These are phyloP conservation scores for Aelia acuminata DNA, from an alignment of 2,888 invertebrate genomes.

Conservation along the genomic window DNA sequence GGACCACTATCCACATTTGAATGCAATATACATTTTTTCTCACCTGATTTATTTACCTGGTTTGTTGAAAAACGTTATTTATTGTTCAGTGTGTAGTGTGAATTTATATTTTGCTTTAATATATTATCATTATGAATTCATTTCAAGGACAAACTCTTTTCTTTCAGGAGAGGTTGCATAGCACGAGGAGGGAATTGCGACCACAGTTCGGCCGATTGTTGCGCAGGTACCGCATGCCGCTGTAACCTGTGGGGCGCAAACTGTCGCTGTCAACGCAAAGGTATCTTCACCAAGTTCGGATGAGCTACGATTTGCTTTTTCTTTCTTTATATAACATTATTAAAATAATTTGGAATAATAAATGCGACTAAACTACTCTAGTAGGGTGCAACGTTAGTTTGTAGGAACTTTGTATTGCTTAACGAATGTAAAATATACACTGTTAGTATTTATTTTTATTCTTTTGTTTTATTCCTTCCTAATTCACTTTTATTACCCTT, in stretches of 20 bases:
- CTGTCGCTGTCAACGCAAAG: constrained; percentile 89
- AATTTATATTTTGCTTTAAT: too few species aligned
- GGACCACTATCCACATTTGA: too few species aligned
- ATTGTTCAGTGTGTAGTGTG: too few species aligned
- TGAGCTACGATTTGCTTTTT: constrained; percentile 11
- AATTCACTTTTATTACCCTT: too few species aligned
- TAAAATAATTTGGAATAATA: background rate
- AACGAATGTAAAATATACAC: constrained; percentile 14
- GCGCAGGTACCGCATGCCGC: constrained; percentile 87
- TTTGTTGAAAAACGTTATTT: too few species aligned
- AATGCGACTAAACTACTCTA: background rate
- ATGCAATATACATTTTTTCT: too few species aligned
- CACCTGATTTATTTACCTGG: too few species aligned
- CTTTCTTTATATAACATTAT: background rate
- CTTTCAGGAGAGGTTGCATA: constrained; percentile 73
- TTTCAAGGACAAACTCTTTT: too few species aligned
- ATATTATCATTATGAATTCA: too few species aligned
- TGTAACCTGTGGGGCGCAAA: constrained; percentile 93
- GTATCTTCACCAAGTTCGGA: constrained; percentile 85
- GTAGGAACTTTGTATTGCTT: constrained; percentile 40
- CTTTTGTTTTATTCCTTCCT: constrained; percentile 47
- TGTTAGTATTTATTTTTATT: constrained; percentile 38
- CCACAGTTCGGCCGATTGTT: constrained; percentile 87
- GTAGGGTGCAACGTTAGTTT: constrained; percentile 18
- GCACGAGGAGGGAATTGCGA: constrained; percentile 87